Base-by-base conservation (phyloP, 2,113 vertebrate genomes). In the Carassius carassius region DNA sequence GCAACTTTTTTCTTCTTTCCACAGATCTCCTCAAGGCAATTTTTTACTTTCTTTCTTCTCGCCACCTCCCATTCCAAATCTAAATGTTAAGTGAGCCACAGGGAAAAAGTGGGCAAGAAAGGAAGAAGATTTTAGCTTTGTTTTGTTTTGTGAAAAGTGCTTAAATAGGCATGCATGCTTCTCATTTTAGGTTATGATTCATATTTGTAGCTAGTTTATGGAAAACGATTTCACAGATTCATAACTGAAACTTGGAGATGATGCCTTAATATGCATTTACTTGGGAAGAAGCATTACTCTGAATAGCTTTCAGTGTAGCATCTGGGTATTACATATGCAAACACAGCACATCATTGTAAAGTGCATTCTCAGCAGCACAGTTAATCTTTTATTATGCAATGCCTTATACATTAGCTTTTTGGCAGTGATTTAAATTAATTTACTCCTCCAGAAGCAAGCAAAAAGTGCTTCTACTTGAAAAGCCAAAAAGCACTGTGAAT, bases 61-160 rank as follows among this genome's bases (percentile, higher is more conserved):
- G 69, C 74, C n/a, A 67, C 78, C 54, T 70, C 60, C 56, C 56
- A 54, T 63, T 83, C 78, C 78, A 23, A 19, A 35, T 75, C 54
- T 86, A 82, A 87, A 83, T 89, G 73, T 85, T 79, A 79, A 85
- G 78, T 86, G 80, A 83, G 86, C 86, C 25, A 51, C 51, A 44
- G 83, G 73, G 78, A 87, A 83, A 51, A 79, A 89, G 88, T 89
- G 83, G 88, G 88, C 83, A 81, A 85, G 58, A 84, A 84, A 75
- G 49, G 69, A 82, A 60, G 63, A 81, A 11, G 51, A 32, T 56
- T 78, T 84, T 51, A 1, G 3, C 35, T 63, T 84, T 74, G 78
- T 74, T 65, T 74, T 14, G 3, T 60, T 77, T 84, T 54, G 25
- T 60, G 70, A 77, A 72, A 37, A 56, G 84, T 25, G 32, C 37